phyloP scores from a whole-genome alignment of 2,888 invertebrate genomes.

The Nymphalis polychloros region DNA sequence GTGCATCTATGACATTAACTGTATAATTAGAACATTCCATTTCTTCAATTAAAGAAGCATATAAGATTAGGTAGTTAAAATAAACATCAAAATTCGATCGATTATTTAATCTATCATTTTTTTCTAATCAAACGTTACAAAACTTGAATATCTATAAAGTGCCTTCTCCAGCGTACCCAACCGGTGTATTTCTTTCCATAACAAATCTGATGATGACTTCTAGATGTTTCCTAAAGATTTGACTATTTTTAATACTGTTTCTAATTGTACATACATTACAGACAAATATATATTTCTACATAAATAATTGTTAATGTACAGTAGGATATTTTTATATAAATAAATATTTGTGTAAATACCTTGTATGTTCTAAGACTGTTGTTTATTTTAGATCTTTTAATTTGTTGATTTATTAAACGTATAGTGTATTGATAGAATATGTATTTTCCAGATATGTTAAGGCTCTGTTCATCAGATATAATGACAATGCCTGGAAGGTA shows the following conservation, averaged over 20 bases:
- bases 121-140: not conserved
- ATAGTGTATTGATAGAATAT: slow-evolving; percentile 64
- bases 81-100: slow-evolving; percentile 16
- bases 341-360: slow-evolving; percentile 77
- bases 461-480: slow-evolving; percentile 14
- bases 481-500: slow-evolving; percentile 6
- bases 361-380: slow-evolving; percentile 80
- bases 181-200: slow-evolving; percentile 52
- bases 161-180: slow-evolving; percentile 43
- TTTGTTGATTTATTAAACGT: slow-evolving; percentile 71
- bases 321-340: slow-evolving; percentile 77
- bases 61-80: slow-evolving; percentile 13
- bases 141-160: slow-evolving; percentile 38
- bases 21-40: slow-evolving; percentile 28
- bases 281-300: slow-evolving; percentile 74
- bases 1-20: not conserved
- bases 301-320: slow-evolving; percentile 77
- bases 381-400: slow-evolving; percentile 79
- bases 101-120: slow-evolving; percentile 6
- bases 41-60: not conserved
- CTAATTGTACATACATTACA: slow-evolving; percentile 70
- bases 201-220: slow-evolving; percentile 47
- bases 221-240: slow-evolving; percentile 72
- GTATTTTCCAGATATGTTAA: slow-evolving; percentile 78
- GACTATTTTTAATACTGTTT: slow-evolving; percentile 79